These are phyloP conservation scores for Chrysogorgia sp. DNA, from an alignment of 92 coral and sea anemone species.

Conservation along the genomic window DNA sequence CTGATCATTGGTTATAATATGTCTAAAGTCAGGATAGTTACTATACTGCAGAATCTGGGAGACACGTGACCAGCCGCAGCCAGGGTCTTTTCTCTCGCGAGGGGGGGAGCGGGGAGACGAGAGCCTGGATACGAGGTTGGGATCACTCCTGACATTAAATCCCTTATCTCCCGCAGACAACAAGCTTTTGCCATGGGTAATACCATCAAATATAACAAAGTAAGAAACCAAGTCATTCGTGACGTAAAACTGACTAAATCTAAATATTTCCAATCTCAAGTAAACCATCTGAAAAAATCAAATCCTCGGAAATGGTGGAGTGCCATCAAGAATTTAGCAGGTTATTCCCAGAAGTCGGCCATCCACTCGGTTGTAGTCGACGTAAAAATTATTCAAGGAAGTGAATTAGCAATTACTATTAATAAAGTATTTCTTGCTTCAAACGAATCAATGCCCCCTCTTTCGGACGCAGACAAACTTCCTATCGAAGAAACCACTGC, in stretches of 20 bases:
- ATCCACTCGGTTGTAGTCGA: background rate
- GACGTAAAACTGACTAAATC: background rate
- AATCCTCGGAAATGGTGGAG: constrained; percentile 29
- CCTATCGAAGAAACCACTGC: background rate
- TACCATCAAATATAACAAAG: constrained; percentile 1
- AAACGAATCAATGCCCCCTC: background rate
- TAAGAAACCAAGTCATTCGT: background rate
- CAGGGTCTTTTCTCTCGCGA: no score
- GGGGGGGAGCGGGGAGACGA: background rate
- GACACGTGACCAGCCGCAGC: no score
- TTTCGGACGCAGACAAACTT: background rate
- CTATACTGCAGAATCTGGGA: no score
- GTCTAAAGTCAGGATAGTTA: no score
- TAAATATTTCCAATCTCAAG: constrained; percentile 11
- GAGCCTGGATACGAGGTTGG: background rate
- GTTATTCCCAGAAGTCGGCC: background rate
- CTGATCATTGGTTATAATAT: no score
- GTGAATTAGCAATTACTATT: constrained; percentile 3
- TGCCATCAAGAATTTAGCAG: constrained; percentile 18
- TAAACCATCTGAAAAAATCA: constrained; percentile 1
- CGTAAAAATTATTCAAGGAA: background rate
- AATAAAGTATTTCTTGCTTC: background rate
- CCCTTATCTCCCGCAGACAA: constrained; percentile 22
- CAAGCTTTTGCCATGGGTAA: constrained; percentile 6
- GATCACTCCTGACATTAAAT: constrained; percentile 32